Evolutionary conservation across 2,888 invertebrate species (phyloP), one percentile per base, ranked within the genome.

Genomic region (Scaptomyza flava): DNA sequence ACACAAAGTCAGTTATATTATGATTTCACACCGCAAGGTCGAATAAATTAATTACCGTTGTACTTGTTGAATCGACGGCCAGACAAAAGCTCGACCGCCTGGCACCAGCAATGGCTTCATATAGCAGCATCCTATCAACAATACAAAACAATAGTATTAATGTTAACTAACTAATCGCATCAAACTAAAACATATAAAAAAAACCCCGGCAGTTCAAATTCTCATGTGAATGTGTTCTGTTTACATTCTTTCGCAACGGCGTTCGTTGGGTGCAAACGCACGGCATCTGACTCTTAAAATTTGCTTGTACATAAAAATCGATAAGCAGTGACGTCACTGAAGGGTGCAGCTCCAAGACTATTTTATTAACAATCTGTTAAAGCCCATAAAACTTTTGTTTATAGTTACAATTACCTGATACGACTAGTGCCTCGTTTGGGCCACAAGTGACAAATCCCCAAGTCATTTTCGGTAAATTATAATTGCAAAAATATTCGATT

Each of bases 81-180:
- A 98, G 14, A 99, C 98, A 93, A 99, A 99, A 27, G 98, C 98
- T 57, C 99, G 94, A 9, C 99, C 99, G 70, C 99, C 99, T 42
- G 98, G 98, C 57, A 99, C 97, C 78, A 99, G 93, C 57, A 97
- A 93, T 42, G 99, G 99, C 92, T 97, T 97, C 87, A 96, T 95
- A 92, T 98, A 97, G 91, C 98, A 98, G 93, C 98, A 98, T 94
- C 98, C 99, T 98, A 91, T 11, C 8, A 38, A 27, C 14, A 50
- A 42, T 34, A 53, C 3, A 52, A 46, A 56, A 6, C 6, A 6
- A 52, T 54, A 17, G 8, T 38, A 23, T 47, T 12, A 67, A 65
- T 75, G 60, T 75, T 84, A 63, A 72, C 61, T 70, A 65, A 54
- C 23, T 50, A 11, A 43, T 34, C 45, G 63, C 52, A 63, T 20